Conservation (phyloP, 2,797 vertebrate species). For the Gymnodraco acuticeps region DNA sequence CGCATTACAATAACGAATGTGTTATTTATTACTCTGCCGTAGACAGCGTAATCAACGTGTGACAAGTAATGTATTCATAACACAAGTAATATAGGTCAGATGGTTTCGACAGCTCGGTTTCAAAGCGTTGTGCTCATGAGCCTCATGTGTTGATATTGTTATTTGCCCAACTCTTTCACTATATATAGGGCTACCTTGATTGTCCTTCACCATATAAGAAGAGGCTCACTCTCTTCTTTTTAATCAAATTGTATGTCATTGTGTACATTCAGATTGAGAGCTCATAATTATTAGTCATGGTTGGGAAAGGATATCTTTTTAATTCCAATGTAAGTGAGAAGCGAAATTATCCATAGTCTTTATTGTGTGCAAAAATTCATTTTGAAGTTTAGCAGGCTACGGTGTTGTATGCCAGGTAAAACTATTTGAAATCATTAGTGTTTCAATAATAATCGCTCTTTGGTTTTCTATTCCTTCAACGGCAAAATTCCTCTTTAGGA, state of each 20-base stretch:
- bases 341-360: too few relatives aligned
- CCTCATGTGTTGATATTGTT: neutral
- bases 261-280: neutral
- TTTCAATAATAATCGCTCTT: neutral
- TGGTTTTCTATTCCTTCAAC: neutral
- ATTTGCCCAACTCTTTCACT: conserved; percentile 16
- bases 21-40: neutral
- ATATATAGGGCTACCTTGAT: neutral
- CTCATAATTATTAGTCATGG: too few relatives aligned
- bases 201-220: conserved; percentile 16
- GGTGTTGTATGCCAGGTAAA: neutral
- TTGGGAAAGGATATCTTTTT: neutral
- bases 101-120: neutral
- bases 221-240: neutral
- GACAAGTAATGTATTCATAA: neutral
- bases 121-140: neutral
- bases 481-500: neutral
- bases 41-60: neutral
- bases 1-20: neutral
- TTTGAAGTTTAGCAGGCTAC: neutral
- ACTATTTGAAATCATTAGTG: neutral
- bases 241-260: neutral
- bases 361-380: neutral
- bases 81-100: neutral
- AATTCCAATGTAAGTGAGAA: neutral